Percentiles rank a stretch among this genome's conserved stretches.
phyloP scores from a whole-genome alignment of 2,113 vertebrate species.

The Megaceryle maxima region DNA sequence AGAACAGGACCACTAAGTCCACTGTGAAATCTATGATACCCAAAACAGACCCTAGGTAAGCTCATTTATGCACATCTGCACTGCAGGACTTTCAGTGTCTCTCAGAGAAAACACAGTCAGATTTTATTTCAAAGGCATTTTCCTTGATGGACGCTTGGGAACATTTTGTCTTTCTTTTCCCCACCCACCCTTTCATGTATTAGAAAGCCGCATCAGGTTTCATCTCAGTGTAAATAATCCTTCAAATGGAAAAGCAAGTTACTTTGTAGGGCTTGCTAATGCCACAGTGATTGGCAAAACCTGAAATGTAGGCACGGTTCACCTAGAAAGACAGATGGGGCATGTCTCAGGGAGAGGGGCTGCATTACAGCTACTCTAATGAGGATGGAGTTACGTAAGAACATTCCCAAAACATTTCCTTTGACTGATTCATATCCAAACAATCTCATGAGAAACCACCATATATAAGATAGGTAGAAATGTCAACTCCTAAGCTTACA shows the following conservation, averaged over 20 bases:
- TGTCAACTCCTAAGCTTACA: not conserved
- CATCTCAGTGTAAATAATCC: not conserved
- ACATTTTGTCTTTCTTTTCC: not conserved
- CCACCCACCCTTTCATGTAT: not conserved
- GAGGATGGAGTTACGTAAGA: not conserved
- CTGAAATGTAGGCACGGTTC: not conserved
- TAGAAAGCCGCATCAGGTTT: not conserved
- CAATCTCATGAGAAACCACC: not conserved
- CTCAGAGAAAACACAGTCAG: not conserved
- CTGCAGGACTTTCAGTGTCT: not conserved
- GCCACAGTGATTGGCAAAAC: not conserved
- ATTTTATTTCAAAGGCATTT: not conserved
- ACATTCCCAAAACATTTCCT: not conserved
- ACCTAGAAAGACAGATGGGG: not conserved
- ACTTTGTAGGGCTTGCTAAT: not conserved
- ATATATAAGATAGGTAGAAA: not conserved
- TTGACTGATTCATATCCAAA: not conserved
- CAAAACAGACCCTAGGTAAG: not conserved
- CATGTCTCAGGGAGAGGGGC: not conserved
- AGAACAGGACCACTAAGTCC: not conserved
- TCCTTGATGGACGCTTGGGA: not conserved
- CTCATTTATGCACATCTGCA: not conserved
- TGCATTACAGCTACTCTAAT: not conserved
- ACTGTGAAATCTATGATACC: not conserved
- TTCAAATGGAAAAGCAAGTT: not conserved